Evolutionary conservation across 1,140 invertebrate species (phyloP), one percentile per base, ranked within the genome.

Genomic region (Antheraea mylitta): DNA sequence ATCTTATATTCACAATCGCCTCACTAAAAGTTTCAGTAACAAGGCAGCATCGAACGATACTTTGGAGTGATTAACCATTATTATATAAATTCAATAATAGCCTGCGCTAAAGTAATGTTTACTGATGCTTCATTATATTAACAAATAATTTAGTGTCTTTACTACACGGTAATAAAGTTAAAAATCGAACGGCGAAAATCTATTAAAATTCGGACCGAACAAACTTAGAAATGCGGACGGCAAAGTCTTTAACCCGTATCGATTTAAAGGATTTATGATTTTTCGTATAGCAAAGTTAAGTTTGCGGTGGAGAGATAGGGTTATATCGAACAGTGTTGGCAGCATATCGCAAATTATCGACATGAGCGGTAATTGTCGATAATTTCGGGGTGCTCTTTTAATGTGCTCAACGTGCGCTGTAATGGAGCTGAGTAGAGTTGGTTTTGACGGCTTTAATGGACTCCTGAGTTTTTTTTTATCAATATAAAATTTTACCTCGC

Each of bases 1-100:
- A 16, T 61, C 0, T 30, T n/a, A 42, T 16, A 10, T 10, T 42
- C 11, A 37, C 18, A 22, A 16, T 68, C 53, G 19, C 72, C 74
- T 72, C 77, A 70, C 79, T 81, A 72, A 42, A 42, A 22, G 13
- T 53, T 73, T 69, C 79, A 76, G 83, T 86, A 89, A 85, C 85
- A 82, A 88, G 85, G 77, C 84, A 86, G 82, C 83, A 83, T 80
- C 84, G 80, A 75, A 79, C 77, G 87, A 88, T 90, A 82, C 79
- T 89, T 89, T 89, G 82, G 69, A 85, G 80, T 87, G 85, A 92
- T 92, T 90, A 92, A 92, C 81, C 85, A 86, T 89, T 92, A 92
- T 92, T 92, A 90, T 92, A 86, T 90, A 90, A 92, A 92, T 92
- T 92, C 88, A 92, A 92, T 92, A 92, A 90, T 92, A 81, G 86